A percentile compares a stretch with the other conserved stretches of the same genome.
phyloP scores from a whole-genome alignment of 2,797 vertebrate genomes.

The Phoxinus dragarum region DNA sequence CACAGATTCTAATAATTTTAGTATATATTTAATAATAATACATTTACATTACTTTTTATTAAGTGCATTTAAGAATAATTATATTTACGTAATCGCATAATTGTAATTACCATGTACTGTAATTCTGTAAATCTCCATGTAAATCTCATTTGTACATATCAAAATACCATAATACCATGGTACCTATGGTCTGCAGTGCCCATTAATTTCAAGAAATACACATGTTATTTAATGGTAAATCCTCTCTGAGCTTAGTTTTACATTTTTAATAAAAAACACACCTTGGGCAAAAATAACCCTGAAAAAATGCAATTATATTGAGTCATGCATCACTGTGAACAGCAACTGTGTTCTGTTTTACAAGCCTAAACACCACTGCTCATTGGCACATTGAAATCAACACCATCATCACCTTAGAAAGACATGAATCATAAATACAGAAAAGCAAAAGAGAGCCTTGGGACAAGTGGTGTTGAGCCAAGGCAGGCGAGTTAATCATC shows the following conservation, averaged over 20 bases:
- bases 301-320: background rate
- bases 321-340: conserved; percentile 16
- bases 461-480: conserved; percentile 20
- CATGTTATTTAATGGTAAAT: background rate
- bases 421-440: conserved; percentile 42
- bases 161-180: background rate
- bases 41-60: background rate
- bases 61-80: background rate
- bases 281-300: background rate
- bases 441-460: conserved; percentile 26
- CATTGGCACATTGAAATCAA: conserved; percentile 30
- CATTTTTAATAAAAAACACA: conserved; percentile 2
- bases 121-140: too few relatives aligned
- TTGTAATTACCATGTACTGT: too few relatives aligned
- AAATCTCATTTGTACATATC: too few relatives aligned
- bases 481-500: conserved; percentile 45
- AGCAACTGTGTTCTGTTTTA: conserved; percentile 12
- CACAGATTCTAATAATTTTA: too few relatives aligned
- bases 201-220: background rate
- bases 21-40: background rate
- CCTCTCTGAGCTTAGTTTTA: background rate
- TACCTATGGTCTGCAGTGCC: background rate
- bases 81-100: background rate
- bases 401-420: conserved; percentile 22
- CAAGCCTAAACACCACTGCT: conserved; percentile 29